Percentiles rank a stretch among this genome's conserved stretches.
phyloP scores from a whole-genome alignment of 2,797 vertebrate species.

The Triplophysa yarkandensis region DNA sequence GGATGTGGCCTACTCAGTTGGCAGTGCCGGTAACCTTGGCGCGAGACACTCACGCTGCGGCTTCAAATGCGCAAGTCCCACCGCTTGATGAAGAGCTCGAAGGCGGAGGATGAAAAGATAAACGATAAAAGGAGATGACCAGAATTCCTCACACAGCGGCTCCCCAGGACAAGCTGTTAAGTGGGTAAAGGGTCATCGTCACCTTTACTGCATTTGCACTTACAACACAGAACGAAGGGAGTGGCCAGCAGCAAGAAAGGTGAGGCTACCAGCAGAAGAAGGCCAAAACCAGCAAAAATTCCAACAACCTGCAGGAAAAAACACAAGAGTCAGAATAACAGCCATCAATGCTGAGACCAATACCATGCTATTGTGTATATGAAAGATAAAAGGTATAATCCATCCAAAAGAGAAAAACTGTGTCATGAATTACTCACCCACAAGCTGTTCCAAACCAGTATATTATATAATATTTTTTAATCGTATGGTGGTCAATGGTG shows the following conservation, averaged over 20 bases:
- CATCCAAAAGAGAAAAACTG: too few relatives aligned
- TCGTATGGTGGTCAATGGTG: too few relatives aligned
- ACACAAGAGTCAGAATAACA: background rate
- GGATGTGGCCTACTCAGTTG: slow-evolving; percentile 46
- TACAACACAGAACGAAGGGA: slow-evolving; percentile 97
- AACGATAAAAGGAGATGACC: slow-evolving; percentile 56
- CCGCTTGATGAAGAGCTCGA: slow-evolving; percentile 69
- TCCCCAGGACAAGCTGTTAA: slow-evolving; percentile 66
- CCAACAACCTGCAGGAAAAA: slow-evolving; percentile 86
- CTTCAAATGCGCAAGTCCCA: slow-evolving; percentile 57
- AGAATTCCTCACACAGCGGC: slow-evolving; percentile 24
- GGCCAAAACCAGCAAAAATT: slow-evolving; percentile 97
- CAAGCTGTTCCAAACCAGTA: too few relatives aligned
- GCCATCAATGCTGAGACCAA: too few relatives aligned
- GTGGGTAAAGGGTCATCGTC: slow-evolving; percentile 96
- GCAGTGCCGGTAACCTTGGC: slow-evolving; percentile 59
- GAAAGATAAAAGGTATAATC: too few relatives aligned
- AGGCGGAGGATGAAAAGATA: slow-evolving; percentile 67
- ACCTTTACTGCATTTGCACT: slow-evolving; percentile 98
- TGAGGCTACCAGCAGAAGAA: slow-evolving; percentile 93
- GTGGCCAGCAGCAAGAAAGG: slow-evolving; percentile 96
- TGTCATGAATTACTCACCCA: too few relatives aligned
- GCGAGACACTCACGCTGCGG: slow-evolving; percentile 64
- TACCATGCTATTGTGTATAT: too few relatives aligned
- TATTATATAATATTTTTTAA: too few relatives aligned